phyloP scores from a whole-genome alignment of 92 coral and sea anemone species.

The Anthopleura xanthogrammica region DNA sequence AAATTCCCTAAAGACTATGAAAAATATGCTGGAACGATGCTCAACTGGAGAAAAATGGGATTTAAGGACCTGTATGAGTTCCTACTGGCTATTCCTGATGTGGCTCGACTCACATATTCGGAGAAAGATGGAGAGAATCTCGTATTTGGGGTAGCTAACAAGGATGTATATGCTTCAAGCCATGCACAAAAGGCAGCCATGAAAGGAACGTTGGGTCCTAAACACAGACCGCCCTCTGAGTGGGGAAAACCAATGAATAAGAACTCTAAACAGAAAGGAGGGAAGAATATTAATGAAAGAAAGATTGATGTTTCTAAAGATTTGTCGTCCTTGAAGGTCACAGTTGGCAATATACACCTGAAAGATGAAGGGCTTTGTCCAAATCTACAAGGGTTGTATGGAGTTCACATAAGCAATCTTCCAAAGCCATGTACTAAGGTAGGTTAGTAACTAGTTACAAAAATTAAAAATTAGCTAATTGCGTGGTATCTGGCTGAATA shows the following conservation, averaged over 20 bases:
- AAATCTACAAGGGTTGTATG: constrained; percentile 49
- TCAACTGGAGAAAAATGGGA: constrained; percentile 72
- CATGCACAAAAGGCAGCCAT: constrained; percentile 81
- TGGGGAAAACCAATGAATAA: constrained; percentile 45
- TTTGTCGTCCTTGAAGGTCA: constrained; percentile 37
- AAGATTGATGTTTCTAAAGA: constrained; percentile 31
- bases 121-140: constrained; percentile 75
- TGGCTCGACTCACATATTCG: constrained; percentile 78
- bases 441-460: neutral
- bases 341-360: constrained; percentile 1
- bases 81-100: constrained; percentile 84
- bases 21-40: constrained; percentile 28
- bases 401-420: constrained; percentile 51
- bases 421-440: constrained; percentile 63
- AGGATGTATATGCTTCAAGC: constrained; percentile 63
- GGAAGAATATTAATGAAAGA: constrained; percentile 26
- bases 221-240: constrained; percentile 61
- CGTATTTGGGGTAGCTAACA: constrained; percentile 69
- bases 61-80: constrained; percentile 71
- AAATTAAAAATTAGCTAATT: neutral
- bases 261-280: constrained; percentile 1
- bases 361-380: constrained; percentile 30
- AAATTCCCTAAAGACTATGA: constrained; percentile 58
- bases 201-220: constrained; percentile 36
- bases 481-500: no score